Conservation (phyloP, 1,140 invertebrate species). For the Drosophila lacteicornis region DNA sequence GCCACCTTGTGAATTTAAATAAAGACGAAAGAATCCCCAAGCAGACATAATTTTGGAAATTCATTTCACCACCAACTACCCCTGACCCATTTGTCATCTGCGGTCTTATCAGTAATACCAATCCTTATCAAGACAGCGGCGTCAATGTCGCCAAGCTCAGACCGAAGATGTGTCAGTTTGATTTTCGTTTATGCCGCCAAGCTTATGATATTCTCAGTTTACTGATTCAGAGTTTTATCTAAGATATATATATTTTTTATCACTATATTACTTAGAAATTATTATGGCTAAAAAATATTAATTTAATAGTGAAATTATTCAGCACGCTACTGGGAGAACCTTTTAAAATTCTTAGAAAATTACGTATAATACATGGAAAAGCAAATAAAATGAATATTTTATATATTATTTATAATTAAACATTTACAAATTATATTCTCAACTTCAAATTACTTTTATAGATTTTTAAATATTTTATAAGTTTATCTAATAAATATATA, state of each 20-base stretch:
- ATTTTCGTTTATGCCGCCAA: background rate
- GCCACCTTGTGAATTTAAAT: slow-evolving; percentile 12
- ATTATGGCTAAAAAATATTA: background rate
- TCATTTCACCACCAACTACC: background rate
- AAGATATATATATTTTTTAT: background rate
- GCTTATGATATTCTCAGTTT: background rate
- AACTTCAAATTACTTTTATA: no score
- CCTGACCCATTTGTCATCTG: slow-evolving; percentile 21
- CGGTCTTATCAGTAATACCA: slow-evolving; percentile 9
- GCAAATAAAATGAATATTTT: no score
- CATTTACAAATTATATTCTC: no score
- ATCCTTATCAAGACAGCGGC: slow-evolving; percentile 29
- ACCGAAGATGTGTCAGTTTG: slow-evolving; percentile 12
- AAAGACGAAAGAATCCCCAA: background rate
- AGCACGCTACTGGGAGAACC: background rate
- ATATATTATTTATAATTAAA: no score
- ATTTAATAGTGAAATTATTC: background rate
- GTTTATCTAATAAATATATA: no score
- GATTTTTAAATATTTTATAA: no score
- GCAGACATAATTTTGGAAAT: background rate
- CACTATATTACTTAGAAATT: no score
- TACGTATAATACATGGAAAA: no score
- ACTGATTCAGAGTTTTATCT: background rate
- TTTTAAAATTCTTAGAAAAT: background rate
- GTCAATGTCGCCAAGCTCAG: slow-evolving; percentile 29